Conservation (phyloP, 2,888 invertebrate species). For the Tyria jacobaeae region DNA sequence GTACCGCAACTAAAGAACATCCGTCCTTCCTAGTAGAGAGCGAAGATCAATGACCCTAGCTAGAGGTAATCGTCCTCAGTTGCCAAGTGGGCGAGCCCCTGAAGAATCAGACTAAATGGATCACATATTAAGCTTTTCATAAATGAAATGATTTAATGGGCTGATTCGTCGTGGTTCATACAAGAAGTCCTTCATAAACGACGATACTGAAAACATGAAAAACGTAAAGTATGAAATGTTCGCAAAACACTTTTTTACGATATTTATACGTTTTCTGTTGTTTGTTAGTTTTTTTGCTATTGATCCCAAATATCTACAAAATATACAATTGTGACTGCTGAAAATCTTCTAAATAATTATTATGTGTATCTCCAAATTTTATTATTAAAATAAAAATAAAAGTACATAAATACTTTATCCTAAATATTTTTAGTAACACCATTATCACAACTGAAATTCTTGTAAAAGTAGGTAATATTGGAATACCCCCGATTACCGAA, state of each 20-base stretch:
- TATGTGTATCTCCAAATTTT: too few relatives aligned
- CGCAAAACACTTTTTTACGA: too few relatives aligned
- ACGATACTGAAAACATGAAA: background rate
- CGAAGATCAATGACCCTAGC: conserved; percentile 41
- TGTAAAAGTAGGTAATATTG: conserved; percentile 6
- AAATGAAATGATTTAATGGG: conserved; percentile 24
- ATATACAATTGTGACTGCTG: too few relatives aligned
- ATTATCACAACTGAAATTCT: conserved; percentile 9
- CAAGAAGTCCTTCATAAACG: background rate
- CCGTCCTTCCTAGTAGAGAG: conserved; percentile 49
- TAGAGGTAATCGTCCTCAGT: conserved; percentile 48
- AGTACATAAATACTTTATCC: background rate
- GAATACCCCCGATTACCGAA: conserved; percentile 33
- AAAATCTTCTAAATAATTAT: too few relatives aligned
- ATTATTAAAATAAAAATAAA: background rate
- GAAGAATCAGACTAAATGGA: conserved; percentile 48
- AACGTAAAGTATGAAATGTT: too few relatives aligned
- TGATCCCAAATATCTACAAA: too few relatives aligned
- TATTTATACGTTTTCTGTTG: too few relatives aligned
- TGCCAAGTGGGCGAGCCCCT: conserved; percentile 40
- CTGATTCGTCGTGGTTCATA: conserved; percentile 15
- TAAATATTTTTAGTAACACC: conserved; percentile 9
- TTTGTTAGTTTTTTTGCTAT: too few relatives aligned
- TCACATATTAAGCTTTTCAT: conserved; percentile 25
- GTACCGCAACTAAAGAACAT: conserved; percentile 35